Percentiles rank a stretch among this genome's conserved stretches.
Evolutionary conservation across 2,797 vertebrate species (phyloP).

Genomic region (Protosalanx chinensis): DNA sequence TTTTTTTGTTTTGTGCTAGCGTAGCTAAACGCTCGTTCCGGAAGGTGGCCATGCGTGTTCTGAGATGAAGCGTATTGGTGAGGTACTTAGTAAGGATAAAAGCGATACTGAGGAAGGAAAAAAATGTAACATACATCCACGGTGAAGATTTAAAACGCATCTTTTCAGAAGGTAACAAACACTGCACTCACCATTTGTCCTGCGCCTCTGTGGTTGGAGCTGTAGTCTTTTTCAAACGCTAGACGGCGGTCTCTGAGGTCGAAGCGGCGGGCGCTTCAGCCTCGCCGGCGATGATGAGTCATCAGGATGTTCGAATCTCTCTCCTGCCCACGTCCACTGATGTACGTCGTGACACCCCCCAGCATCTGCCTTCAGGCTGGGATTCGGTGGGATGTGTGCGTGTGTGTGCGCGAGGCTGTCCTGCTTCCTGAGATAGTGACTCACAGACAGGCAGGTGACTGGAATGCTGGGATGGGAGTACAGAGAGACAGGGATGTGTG

Average conservation of each 20-base stretch:
- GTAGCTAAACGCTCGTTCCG: no score
- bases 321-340: background rate
- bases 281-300: conserved; percentile 13
- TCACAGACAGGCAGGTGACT: conserved; percentile 10
- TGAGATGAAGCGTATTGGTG: no score
- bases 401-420: background rate
- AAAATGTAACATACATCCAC: no score
- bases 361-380: background rate
- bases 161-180: no score
- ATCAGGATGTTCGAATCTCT: conserved; percentile 13
- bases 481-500: background rate
- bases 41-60: no score
- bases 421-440: conserved; percentile 18
- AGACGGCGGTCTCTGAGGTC: background rate
- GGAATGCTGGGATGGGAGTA: background rate
- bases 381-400: background rate
- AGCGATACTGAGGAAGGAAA: no score
- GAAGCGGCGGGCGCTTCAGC: conserved; percentile 6
- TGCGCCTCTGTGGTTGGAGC: background rate
- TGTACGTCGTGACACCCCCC: conserved; percentile 1
- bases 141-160: no score
- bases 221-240: background rate
- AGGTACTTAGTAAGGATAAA: no score
- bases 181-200: background rate
- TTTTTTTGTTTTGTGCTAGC: no score